A percentile compares a stretch with the other conserved stretches of the same genome.
phyloP scores from a whole-genome alignment of 2,113 vertebrate species.

The Dolichallabes microphthalmus region DNA sequence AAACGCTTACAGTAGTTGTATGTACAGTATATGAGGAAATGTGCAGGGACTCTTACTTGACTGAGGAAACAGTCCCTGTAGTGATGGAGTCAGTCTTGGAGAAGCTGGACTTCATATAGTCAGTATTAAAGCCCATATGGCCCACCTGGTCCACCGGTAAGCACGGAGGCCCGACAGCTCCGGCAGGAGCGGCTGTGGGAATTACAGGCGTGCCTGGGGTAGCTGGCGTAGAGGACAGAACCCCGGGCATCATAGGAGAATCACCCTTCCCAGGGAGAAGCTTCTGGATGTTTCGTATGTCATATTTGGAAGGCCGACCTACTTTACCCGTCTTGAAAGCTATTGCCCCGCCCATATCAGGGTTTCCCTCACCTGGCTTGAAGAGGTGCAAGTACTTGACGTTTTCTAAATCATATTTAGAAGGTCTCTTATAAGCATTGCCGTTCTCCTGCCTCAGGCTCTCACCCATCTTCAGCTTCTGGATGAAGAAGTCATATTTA shows the following conservation, averaged over 20 bases:
- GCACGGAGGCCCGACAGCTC: constrained; percentile 62
- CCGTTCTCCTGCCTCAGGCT: constrained; percentile 91
- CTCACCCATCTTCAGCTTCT: constrained; percentile 93
- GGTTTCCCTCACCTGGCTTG: constrained; percentile 94
- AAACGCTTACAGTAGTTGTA: too few relatives aligned
- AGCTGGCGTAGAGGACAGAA: constrained; percentile 78
- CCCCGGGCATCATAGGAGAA: constrained; percentile 77
- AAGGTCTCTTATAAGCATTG: constrained; percentile 92
- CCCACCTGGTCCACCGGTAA: constrained; percentile 80
- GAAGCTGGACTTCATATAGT: constrained; percentile 96
- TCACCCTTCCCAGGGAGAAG: constrained; percentile 82
- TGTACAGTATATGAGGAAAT: background rate
- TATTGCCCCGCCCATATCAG: constrained; percentile 96
- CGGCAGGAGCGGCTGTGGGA: constrained; percentile 45
- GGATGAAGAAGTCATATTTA: constrained; percentile 98
- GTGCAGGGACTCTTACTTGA: constrained; percentile 83
- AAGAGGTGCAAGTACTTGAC: constrained; percentile 97
- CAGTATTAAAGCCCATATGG: constrained; percentile 85
- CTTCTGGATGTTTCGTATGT: constrained; percentile 93
- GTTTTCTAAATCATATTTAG: constrained; percentile 96
- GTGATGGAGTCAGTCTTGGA: constrained; percentile 99
- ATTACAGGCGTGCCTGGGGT: constrained; percentile 75
- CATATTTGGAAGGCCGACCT: constrained; percentile 97
- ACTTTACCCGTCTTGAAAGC: constrained; percentile 98
- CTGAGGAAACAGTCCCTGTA: constrained; percentile 95